Percentiles rank a stretch among this genome's conserved stretches.
These are phyloP conservation scores for Aplocera efformata DNA, from an alignment of 2,888 invertebrate species.

Conservation along the genomic window DNA sequence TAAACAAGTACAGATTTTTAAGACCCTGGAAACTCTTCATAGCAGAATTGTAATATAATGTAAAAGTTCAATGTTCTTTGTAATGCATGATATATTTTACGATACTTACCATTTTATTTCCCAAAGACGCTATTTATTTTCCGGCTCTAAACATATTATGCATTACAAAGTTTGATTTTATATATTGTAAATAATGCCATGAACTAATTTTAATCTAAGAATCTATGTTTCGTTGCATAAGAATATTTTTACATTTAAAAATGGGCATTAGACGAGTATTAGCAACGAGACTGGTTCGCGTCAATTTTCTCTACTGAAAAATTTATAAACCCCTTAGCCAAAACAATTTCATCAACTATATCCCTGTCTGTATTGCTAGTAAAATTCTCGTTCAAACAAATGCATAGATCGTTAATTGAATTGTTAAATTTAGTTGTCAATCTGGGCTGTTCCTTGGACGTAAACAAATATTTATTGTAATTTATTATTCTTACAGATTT, in stretches of 20 bases:
- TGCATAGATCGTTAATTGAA: too few species aligned
- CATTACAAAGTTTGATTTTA: background rate
- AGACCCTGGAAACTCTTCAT: background rate
- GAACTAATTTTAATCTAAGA: background rate
- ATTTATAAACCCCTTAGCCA: too few species aligned
- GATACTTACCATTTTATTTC: background rate
- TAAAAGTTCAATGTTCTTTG: conserved; percentile 41
- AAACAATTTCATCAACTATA: too few species aligned
- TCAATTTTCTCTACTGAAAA: too few species aligned
- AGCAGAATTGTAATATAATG: conserved; percentile 17
- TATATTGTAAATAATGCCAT: background rate
- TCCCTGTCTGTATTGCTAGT: too few species aligned
- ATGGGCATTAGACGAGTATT: too few species aligned
- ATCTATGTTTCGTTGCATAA: conserved; percentile 1
- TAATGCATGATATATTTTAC: conserved; percentile 38
- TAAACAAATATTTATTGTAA: background rate
- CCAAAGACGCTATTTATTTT: background rate
- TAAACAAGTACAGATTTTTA: conserved; percentile 19
- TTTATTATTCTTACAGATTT: background rate
- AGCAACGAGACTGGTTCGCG: too few species aligned
- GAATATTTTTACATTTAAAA: background rate
- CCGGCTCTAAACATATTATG: background rate
- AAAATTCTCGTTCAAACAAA: too few species aligned
- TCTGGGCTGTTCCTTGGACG: too few species aligned
- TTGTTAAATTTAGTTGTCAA: too few species aligned